Percentiles rank a stretch among this genome's conserved stretches.
These are phyloP conservation scores for Corythornis cristatus DNA, from an alignment of 2,113 vertebrate species.

Conservation along the genomic window DNA sequence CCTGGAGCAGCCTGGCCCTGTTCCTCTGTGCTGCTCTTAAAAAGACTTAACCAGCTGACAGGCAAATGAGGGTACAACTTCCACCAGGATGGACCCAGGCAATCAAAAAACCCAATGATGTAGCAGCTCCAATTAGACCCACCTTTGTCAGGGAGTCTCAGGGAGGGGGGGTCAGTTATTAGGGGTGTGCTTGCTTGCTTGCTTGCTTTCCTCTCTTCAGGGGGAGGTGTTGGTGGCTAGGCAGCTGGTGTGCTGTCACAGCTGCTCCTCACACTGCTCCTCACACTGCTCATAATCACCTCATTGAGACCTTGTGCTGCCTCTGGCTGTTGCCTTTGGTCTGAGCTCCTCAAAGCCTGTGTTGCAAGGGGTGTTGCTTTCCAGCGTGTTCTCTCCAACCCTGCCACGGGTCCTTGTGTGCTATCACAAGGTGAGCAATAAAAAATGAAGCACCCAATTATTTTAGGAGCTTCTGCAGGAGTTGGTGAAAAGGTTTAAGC, in stretches of 20 bases:
- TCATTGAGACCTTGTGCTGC: slow-evolving; percentile 53
- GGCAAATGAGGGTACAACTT: not conserved
- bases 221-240: not conserved
- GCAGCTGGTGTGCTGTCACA: slow-evolving; percentile 44
- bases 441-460: not conserved
- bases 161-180: not conserved
- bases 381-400: not conserved
- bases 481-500: not conserved
- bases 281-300: not conserved
- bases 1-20: not conserved
- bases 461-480: not conserved
- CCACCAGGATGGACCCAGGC: not conserved
- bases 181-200: not conserved
- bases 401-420: rapidly evolving
- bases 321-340: slow-evolving; percentile 35
- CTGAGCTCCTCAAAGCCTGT: not conserved
- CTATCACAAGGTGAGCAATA: not conserved
- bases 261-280: slow-evolving; percentile 13
- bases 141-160: not conserved
- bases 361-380: not conserved
- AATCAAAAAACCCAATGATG: not conserved
- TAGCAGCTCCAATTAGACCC: not conserved
- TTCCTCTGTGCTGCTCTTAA: too few relatives aligned
- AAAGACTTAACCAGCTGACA: not conserved
- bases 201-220: not conserved